These are phyloP conservation scores for Acipenser ruthenus DNA, from an alignment of 2,797 vertebrate species.

Conservation along the genomic window DNA sequence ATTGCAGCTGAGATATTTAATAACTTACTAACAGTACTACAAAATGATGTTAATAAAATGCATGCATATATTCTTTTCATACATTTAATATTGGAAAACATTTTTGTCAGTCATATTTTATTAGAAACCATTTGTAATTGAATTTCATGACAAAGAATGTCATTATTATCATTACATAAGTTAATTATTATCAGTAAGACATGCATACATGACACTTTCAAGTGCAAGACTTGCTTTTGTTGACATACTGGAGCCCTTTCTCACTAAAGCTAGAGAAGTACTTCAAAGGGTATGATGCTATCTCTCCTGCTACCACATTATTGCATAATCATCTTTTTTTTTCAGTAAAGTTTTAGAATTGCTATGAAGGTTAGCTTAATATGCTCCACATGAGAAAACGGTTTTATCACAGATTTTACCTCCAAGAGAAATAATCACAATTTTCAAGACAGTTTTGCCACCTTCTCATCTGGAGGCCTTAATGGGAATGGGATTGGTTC, in stretches of 20 bases:
- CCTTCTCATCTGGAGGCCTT: constrained; percentile 2
- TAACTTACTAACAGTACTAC: too few species aligned
- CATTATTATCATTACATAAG: too few species aligned
- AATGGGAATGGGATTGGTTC: not conserved
- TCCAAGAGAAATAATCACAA: constrained; percentile 5
- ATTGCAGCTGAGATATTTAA: too few species aligned
- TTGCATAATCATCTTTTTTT: not conserved
- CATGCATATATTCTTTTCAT: too few species aligned
- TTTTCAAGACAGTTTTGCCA: constrained; percentile 1
- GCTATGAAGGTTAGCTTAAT: not conserved
- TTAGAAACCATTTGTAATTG: too few species aligned
- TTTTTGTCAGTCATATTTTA: too few species aligned
- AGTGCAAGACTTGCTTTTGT: not conserved
- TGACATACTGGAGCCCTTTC: not conserved
- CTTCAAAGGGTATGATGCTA: not conserved
- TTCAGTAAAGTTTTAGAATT: constrained; percentile 2
- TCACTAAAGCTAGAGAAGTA: not conserved
- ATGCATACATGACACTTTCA: constrained; percentile 2
- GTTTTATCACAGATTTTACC: constrained; percentile 5
- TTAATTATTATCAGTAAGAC: not conserved
- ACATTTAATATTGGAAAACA: too few species aligned
- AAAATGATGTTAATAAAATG: too few species aligned
- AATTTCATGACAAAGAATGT: too few species aligned
- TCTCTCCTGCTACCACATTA: not conserved
- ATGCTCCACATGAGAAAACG: constrained; percentile 11